Base-by-base conservation (phyloP, 2,113 vertebrate species). In the Athene noctua region DNA sequence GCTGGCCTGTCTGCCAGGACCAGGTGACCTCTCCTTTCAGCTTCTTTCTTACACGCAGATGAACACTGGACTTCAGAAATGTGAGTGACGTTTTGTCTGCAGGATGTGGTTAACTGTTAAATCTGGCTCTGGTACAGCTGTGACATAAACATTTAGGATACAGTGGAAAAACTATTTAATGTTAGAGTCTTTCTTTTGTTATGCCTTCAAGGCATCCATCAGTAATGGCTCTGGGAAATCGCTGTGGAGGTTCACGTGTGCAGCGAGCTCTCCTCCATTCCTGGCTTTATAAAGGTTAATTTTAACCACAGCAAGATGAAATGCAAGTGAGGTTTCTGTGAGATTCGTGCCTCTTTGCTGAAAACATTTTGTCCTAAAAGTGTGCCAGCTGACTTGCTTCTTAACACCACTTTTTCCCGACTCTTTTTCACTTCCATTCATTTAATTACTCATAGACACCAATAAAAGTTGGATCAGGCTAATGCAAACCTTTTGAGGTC, bases 51-150 rank as follows among this genome's bases (percentile, higher is more conserved):
- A 99, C 99, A 99, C 99, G 99, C 99, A 99, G 99, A 99, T 99
- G 99, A 99, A 99, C 99, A 99, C 99, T 99, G 99, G 99, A 99
- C 99, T 99, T 99, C 99, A 99, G 99, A 99, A 99, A 99, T 99
- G 99, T 99, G 98, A 99, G 99, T 99, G 98, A 96, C 73, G 91
- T 97, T 88, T 96, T 93, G 94, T 93, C 89, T 92, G 92, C 89
- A 95, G 86, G 93, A 86, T 92, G 72, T 91, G 90, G 79, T 84
- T 95, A 91, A 94, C 95, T 96, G 88, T 96, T 96, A 96, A 96
- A 80, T 97, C 86, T 83, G 92, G 70, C 82, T 91, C 94, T 93
- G 91, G 29, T 65, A 92, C 87, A 94, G 40, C 89, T 89, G 61
- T 49, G 86, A 91, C 94, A 88, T 65, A 86, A 88, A 95, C 57